Evolutionary conservation across 2,113 vertebrate genomes (phyloP).

Genomic region (Macroglossus sobrinus): DNA sequence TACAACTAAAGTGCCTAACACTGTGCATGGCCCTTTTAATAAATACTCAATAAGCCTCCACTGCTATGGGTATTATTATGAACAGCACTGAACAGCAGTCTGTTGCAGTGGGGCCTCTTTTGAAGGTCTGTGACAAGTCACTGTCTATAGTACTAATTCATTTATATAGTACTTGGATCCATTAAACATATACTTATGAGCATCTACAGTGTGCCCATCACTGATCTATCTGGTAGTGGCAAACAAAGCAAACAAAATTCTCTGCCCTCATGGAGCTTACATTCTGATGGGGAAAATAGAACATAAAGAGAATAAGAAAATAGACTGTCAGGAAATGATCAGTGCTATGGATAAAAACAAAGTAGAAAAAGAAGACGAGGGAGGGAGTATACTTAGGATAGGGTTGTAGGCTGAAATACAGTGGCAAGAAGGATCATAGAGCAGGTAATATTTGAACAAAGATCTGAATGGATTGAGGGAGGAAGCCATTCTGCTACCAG

Average conservation of each 20-base stretch:
- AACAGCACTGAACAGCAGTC: background rate
- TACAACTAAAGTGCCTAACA: background rate
- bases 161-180: background rate
- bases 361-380: background rate
- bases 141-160: background rate
- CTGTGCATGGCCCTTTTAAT: background rate
- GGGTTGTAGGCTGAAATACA: background rate
- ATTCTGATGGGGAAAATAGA: background rate
- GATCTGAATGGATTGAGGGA: background rate
- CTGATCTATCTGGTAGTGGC: background rate
- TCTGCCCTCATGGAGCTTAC: background rate
- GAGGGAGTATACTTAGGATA: accelerated
- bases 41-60: background rate
- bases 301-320: background rate
- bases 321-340: background rate
- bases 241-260: background rate
- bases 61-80: background rate
- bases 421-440: background rate
- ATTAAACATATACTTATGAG: background rate
- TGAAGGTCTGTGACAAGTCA: background rate
- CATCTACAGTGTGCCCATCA: background rate
- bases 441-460: background rate
- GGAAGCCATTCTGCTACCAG: background rate
- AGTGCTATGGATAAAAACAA: background rate
- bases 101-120: background rate